Conservation (phyloP, 1,140 invertebrate genomes). For the Eurytemora carolleeae region DNA sequence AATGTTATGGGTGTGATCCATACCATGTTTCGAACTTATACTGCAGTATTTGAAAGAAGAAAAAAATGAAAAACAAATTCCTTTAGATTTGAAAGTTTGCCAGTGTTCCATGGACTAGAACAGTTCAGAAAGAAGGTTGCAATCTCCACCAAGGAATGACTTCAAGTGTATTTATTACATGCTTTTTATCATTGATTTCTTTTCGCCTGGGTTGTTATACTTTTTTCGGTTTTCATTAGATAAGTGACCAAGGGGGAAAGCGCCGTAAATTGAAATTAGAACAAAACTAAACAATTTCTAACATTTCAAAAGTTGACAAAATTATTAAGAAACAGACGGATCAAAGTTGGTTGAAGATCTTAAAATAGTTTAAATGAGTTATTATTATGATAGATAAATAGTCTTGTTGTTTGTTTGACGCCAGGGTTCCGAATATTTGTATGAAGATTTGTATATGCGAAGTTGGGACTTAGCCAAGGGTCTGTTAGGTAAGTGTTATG, state of each 20-base stretch:
- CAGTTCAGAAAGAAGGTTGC: background rate
- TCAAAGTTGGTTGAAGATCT: too few relatives aligned
- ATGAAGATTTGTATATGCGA: background rate
- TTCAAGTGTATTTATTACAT: background rate
- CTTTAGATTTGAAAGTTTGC: background rate
- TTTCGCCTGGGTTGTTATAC: background rate
- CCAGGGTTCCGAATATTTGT: background rate
- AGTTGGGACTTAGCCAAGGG: background rate
- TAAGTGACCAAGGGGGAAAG: background rate
- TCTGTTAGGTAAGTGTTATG: background rate
- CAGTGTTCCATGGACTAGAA: background rate
- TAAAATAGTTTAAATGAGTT: too few relatives aligned
- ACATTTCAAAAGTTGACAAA: too few relatives aligned
- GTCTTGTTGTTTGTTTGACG: background rate
- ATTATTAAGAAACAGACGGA: too few relatives aligned
- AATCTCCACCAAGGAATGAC: background rate
- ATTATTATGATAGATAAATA: too few relatives aligned
- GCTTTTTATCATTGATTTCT: background rate
- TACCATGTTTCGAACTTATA: too few relatives aligned
- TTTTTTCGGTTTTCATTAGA: background rate
- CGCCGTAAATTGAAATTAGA: background rate
- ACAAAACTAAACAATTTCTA: background rate
- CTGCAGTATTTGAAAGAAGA: too few relatives aligned
- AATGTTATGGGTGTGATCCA: too few relatives aligned
- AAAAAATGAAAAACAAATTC: too few relatives aligned